phyloP scores from a whole-genome alignment of 2,888 invertebrate genomes.

The Lochmaea crataegi region DNA sequence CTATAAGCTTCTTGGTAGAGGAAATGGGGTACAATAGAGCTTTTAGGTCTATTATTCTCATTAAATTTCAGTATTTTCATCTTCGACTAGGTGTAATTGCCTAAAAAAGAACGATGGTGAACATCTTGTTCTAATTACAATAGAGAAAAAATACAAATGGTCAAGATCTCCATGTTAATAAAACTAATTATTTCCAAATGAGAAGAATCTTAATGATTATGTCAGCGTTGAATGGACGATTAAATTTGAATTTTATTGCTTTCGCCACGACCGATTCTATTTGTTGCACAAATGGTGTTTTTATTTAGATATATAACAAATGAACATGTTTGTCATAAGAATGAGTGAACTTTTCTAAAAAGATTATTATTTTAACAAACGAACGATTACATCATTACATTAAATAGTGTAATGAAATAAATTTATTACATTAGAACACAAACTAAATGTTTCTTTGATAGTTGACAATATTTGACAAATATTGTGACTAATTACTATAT shows the following conservation, averaged over 20 bases:
- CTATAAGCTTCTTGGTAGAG: too few species aligned
- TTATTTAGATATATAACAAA: background rate
- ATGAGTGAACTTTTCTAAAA: background rate
- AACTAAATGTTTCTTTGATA: too few species aligned
- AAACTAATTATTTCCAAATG: slow-evolving; percentile 30
- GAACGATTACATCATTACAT: background rate
- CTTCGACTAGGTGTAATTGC: too few species aligned
- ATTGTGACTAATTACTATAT: too few species aligned
- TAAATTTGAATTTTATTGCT: slow-evolving; percentile 33
- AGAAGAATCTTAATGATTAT: slow-evolving; percentile 25
- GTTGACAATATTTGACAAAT: too few species aligned
- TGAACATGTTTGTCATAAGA: background rate
- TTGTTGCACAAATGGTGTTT: slow-evolving; percentile 19
- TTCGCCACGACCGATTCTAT: background rate
- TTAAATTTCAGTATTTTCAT: too few species aligned
- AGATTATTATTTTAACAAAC: background rate
- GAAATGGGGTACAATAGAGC: too few species aligned
- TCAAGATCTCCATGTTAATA: slow-evolving; percentile 23
- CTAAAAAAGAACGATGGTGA: background rate
- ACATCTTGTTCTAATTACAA: slow-evolving; percentile 1
- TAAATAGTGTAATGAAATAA: too few species aligned
- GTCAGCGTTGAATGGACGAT: slow-evolving; percentile 18
- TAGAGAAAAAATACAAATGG: slow-evolving; percentile 8
- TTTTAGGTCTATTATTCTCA: too few species aligned
- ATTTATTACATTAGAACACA: too few species aligned